Evolutionary conservation across 2,113 vertebrate species (phyloP).

Genomic region (Micronycteris hirsuta): DNA sequence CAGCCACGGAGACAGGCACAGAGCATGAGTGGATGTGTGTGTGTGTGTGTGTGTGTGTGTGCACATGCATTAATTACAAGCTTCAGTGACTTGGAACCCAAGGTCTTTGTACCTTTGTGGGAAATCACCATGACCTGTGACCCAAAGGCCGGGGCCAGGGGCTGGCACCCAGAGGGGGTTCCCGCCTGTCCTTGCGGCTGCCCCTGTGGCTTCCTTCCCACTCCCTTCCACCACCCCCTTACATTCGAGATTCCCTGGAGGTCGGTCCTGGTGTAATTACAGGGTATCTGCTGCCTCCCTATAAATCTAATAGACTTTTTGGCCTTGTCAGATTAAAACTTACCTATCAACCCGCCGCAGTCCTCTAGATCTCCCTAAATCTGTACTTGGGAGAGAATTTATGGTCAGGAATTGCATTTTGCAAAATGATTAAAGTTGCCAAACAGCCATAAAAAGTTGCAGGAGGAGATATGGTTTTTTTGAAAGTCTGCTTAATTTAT

Average conservation of each 20-base stretch:
- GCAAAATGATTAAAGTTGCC: conserved; percentile 88
- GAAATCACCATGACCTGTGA: conserved; percentile 21
- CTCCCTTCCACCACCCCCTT: background rate
- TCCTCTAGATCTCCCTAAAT: conserved; percentile 86
- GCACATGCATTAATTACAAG: background rate
- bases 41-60: too few relatives aligned
- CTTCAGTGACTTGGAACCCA: conserved; percentile 18
- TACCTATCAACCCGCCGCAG: conserved; percentile 84
- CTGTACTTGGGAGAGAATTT: conserved; percentile 85
- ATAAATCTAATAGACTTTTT: conserved; percentile 85
- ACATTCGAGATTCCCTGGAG: conserved; percentile 57
- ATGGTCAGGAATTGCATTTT: conserved; percentile 84
- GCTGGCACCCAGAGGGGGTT: background rate
- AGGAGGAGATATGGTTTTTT: conserved; percentile 81
- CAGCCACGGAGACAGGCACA: background rate
- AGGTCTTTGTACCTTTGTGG: conserved; percentile 4
- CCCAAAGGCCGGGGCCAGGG: background rate
- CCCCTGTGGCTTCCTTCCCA: background rate
- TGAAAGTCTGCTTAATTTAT: conserved; percentile 86
- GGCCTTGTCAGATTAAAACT: conserved; percentile 85
- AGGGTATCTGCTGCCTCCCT: conserved; percentile 79
- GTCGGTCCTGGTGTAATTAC: conserved; percentile 81
- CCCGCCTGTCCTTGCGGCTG: background rate
- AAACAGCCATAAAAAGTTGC: conserved; percentile 88
- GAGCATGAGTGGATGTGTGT: background rate